phyloP scores from a whole-genome alignment of 2,888 invertebrate genomes.

The Myathropa florea region DNA sequence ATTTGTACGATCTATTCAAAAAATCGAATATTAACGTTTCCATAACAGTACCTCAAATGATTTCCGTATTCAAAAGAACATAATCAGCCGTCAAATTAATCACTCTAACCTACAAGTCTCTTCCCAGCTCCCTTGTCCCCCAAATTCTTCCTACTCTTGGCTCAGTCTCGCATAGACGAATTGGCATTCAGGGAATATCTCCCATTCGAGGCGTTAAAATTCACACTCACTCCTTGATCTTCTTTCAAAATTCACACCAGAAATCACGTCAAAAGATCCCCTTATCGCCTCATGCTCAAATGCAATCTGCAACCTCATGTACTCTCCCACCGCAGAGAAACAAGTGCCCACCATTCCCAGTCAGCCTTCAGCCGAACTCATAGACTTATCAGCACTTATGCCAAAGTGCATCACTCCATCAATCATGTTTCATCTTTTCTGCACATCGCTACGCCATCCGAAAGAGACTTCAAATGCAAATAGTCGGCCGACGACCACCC shows the following conservation, averaged over 20 bases:
- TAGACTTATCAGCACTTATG: constrained; percentile 44
- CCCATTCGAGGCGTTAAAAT: background rate
- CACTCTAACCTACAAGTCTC: too few relatives aligned
- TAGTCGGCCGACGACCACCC: background rate
- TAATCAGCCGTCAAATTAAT: too few relatives aligned
- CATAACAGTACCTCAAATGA: too few relatives aligned
- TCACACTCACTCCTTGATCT: background rate
- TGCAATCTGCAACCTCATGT: background rate
- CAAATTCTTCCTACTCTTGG: too few relatives aligned
- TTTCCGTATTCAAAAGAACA: too few relatives aligned
- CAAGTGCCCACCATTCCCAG: constrained; percentile 26
- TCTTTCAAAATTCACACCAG: background rate
- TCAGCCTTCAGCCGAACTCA: constrained; percentile 39
- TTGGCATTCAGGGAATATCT: too few relatives aligned
- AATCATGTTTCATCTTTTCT: constrained; percentile 24
- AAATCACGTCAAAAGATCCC: background rate
- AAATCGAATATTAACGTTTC: too few relatives aligned
- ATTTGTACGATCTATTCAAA: too few relatives aligned
- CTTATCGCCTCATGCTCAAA: background rate
- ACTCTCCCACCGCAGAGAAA: background rate
- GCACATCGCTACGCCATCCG: background rate
- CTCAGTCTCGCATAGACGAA: too few relatives aligned
- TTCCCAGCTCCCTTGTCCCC: too few relatives aligned
- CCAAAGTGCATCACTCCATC: constrained; percentile 55
- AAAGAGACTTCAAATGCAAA: constrained; percentile 44